Evolutionary conservation across 2,113 vertebrate genomes (phyloP).

Genomic region (Sclerurus mexicanus): DNA sequence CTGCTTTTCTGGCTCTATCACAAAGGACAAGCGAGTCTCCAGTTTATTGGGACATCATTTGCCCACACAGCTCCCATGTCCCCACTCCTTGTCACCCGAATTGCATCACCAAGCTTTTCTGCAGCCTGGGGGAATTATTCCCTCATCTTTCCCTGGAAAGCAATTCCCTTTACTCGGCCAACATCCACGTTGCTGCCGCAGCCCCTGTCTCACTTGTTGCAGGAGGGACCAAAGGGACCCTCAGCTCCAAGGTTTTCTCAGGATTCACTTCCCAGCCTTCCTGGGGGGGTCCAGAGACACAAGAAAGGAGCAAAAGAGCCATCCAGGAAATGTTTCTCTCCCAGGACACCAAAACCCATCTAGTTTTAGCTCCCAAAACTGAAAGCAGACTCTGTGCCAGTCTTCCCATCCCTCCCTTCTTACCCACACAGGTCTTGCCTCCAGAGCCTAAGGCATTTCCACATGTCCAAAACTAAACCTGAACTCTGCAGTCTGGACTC

Average conservation of each 20-base stretch:
- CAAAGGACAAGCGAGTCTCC: too few species aligned
- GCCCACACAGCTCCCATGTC: rapidly evolving
- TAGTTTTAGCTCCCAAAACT: neutral
- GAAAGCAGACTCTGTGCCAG: neutral
- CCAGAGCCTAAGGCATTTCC: neutral
- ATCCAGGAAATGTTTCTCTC: neutral
- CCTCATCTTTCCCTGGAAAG: neutral
- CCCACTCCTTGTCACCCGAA: neutral
- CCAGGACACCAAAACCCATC: neutral
- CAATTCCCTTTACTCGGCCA: neutral
- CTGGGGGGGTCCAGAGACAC: neutral
- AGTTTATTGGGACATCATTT: too few species aligned
- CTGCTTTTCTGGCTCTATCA: too few species aligned
- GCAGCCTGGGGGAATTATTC: neutral
- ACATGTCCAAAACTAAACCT: neutral
- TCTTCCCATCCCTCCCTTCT: neutral
- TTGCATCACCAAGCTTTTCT: rapidly evolving
- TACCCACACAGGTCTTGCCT: neutral
- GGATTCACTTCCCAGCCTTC: neutral
- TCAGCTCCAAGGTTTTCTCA: neutral
- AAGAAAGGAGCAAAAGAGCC: neutral
- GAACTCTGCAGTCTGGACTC: too few species aligned
- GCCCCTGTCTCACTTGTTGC: neutral
- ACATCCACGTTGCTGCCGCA: rapidly evolving
- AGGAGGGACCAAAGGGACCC: neutral